These are phyloP conservation scores for Limanda limanda DNA, from an alignment of 2,113 vertebrate genomes.

Conservation along the genomic window DNA sequence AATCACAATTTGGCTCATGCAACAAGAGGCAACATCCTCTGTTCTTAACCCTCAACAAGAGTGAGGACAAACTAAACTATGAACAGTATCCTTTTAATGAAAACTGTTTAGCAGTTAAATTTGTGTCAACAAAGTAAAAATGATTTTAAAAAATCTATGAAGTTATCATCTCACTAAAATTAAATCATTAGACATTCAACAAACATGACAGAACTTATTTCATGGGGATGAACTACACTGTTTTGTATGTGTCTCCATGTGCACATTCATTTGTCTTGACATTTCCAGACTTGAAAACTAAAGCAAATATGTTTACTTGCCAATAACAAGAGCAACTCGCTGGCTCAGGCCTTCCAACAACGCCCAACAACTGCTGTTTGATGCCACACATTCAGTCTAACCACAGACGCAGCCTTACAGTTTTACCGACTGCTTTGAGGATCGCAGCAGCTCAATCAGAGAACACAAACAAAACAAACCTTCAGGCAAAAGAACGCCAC, in stretches of 20 bases:
- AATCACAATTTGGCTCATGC: too few species aligned
- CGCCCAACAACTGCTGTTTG: background rate
- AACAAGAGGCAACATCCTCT: too few species aligned
- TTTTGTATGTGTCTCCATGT: background rate
- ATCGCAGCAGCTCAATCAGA: constrained; percentile 21
- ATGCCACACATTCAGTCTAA: constrained; percentile 4
- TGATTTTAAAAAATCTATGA: too few species aligned
- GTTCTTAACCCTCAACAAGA: too few species aligned
- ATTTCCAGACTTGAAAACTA: constrained; percentile 11
- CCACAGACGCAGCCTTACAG: background rate
- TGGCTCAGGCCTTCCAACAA: constrained; percentile 2
- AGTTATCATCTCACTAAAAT: too few species aligned
- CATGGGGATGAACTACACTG: background rate
- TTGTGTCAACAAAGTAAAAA: too few species aligned
- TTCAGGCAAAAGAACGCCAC: constrained; percentile 29
- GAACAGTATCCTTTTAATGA: too few species aligned
- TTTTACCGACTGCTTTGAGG: constrained; percentile 4
- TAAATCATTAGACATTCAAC: background rate
- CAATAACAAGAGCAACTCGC: constrained; percentile 44
- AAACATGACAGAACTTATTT: background rate
- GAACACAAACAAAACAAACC: constrained; percentile 32
- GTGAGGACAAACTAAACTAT: too few species aligned
- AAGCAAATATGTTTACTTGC: constrained; percentile 43
- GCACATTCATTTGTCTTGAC: constrained; percentile 16
- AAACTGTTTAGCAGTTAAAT: too few species aligned